phyloP scores from a whole-genome alignment of 2,113 vertebrate species.

The Sturnira hondurensis region DNA sequence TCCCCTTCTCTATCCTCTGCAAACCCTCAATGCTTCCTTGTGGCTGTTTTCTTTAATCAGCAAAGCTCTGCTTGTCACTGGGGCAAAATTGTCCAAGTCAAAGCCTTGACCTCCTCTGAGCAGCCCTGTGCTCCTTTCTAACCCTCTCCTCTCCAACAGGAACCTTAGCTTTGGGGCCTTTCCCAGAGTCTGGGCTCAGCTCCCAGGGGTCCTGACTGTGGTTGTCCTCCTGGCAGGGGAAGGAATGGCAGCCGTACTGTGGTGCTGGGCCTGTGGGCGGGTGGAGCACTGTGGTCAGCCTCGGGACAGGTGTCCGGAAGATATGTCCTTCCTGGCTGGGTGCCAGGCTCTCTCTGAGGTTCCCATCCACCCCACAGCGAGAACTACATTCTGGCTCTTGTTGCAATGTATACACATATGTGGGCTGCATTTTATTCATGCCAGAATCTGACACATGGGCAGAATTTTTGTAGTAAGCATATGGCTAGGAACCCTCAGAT shows the following conservation, averaged over 20 bases:
- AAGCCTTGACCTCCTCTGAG: not conserved
- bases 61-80: not conserved
- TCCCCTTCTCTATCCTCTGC: not conserved
- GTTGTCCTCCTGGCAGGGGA: not conserved
- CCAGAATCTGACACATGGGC: slow-evolving; percentile 67
- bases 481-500: slow-evolving; percentile 66
- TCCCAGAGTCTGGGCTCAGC: not conserved
- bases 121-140: not conserved
- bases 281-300: not conserved
- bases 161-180: not conserved
- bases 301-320: not conserved
- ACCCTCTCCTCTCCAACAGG: not conserved
- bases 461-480: slow-evolving; percentile 74
- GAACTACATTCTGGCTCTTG: slow-evolving; percentile 56
- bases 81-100: not conserved
- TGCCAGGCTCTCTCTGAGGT: slow-evolving; percentile 27
- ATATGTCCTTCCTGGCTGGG: slow-evolving; percentile 28
- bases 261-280: not conserved
- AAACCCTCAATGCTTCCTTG: not conserved
- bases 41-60: not conserved
- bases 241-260: not conserved
- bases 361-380: slow-evolving; percentile 2
- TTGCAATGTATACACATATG: slow-evolving; percentile 31
- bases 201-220: not conserved
- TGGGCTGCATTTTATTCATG: slow-evolving; percentile 60